A percentile compares a stretch with the other conserved stretches of the same genome.
Conservation (phyloP, 1,140 invertebrate species). For the Stegodyphus dumicola region DNA sequence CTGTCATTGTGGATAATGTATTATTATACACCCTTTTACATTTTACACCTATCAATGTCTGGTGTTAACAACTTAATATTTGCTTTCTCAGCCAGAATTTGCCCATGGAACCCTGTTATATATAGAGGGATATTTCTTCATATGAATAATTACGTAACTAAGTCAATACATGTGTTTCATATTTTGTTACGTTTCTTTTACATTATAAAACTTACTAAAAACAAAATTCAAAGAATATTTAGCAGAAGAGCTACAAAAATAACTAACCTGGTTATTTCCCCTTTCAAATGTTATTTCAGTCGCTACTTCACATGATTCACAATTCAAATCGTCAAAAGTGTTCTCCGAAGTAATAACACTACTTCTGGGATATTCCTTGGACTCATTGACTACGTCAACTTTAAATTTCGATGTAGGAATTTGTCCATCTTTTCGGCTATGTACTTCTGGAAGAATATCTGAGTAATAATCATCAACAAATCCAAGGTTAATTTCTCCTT, state of each 20-base stretch:
- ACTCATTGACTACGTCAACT: background rate
- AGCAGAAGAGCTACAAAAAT: background rate
- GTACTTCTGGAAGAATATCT: too few species aligned
- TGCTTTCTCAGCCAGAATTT: too few species aligned
- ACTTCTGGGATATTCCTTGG: background rate
- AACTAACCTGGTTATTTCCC: constrained; percentile 19
- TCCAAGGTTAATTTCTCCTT: constrained; percentile 26
- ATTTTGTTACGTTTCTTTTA: too few species aligned
- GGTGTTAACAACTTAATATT: too few species aligned
- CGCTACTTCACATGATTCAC: constrained; percentile 33
- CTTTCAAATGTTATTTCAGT: constrained; percentile 20
- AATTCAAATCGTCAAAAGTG: constrained; percentile 35
- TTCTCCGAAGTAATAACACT: constrained; percentile 7
- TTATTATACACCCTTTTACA: too few species aligned
- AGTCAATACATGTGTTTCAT: too few species aligned
- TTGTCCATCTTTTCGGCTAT: background rate
- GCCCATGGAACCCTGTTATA: too few species aligned
- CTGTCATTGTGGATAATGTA: too few species aligned
- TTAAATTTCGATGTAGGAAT: background rate
- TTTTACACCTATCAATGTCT: too few species aligned
- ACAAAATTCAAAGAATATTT: background rate
- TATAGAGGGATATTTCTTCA: too few species aligned
- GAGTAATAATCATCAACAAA: constrained; percentile 40
- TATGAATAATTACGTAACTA: too few species aligned
- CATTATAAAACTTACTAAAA: too few species aligned